Percentiles rank a stretch among this genome's conserved stretches.
Conservation (phyloP, 2,888 invertebrate genomes). For the Cordilura impudica region DNA sequence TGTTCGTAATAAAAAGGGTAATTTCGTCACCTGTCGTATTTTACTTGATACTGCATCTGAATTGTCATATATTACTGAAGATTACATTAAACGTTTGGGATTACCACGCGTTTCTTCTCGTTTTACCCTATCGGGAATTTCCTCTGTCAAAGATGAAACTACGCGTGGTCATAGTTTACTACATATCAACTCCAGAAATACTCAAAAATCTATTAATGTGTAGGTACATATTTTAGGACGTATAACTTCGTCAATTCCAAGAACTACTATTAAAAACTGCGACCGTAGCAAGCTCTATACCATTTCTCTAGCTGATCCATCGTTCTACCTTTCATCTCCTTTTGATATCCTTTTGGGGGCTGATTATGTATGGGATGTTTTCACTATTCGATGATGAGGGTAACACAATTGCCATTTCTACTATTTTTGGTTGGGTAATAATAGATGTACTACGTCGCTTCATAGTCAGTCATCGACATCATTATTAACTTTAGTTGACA, state of each 20-base stretch:
- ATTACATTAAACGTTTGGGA: slow-evolving; percentile 2
- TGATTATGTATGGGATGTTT: too few relatives aligned
- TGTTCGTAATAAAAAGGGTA: neutral
- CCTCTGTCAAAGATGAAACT: slow-evolving; percentile 17
- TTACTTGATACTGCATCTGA: too few relatives aligned
- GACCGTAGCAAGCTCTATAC: too few relatives aligned
- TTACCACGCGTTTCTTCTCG: neutral
- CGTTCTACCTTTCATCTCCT: too few relatives aligned
- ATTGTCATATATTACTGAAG: too few relatives aligned
- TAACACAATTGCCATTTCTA: neutral
- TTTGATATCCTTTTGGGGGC: too few relatives aligned
- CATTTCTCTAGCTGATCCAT: too few relatives aligned
- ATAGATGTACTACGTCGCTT: neutral
- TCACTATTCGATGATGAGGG: neutral
- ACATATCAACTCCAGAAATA: neutral
- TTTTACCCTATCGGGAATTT: neutral
- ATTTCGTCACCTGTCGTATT: slow-evolving; percentile 1
- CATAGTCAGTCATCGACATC: neutral
- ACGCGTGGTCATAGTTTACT: too few relatives aligned
- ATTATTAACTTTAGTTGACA: neutral
- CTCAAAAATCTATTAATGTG: neutral
- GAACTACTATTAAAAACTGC: too few relatives aligned
- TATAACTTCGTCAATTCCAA: too few relatives aligned
- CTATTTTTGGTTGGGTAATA: neutral
- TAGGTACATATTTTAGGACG: too few relatives aligned